Conservation (phyloP, 35 echinoderm and acorn worm genomes). For the Heliocidaris tuberculata region DNA sequence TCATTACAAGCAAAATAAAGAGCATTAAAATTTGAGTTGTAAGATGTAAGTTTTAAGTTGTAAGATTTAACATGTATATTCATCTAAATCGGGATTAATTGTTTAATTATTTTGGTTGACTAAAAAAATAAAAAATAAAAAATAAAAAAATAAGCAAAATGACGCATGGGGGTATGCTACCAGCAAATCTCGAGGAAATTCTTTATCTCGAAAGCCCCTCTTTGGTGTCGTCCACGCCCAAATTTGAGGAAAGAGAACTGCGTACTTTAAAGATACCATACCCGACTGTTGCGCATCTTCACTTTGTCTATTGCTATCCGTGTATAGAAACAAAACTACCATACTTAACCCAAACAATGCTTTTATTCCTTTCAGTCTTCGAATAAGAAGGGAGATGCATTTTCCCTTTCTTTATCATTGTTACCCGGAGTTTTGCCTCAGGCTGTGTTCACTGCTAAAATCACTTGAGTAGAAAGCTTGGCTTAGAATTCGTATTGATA, state of each 20-base stretch:
- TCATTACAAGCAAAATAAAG: too few species aligned
- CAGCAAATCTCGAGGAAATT: neutral
- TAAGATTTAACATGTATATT: neutral
- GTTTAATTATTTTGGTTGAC: neutral
- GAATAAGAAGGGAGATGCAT: neutral
- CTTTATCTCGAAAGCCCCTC: neutral
- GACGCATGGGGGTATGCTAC: neutral
- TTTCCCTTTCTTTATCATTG: neutral
- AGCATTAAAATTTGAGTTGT: too few species aligned
- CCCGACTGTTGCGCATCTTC: neutral
- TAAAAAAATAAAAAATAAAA: too few species aligned
- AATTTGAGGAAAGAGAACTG: neutral
- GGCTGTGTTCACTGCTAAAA: conserved; percentile 8
- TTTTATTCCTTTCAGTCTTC: neutral
- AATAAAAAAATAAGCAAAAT: neutral
- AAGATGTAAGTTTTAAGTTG: too few species aligned
- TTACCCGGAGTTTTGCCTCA: neutral
- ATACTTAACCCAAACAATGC: conserved; percentile 11
- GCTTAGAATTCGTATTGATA: neutral
- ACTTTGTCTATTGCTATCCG: neutral
- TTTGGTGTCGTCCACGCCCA: neutral
- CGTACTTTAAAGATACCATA: neutral
- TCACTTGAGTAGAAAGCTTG: neutral
- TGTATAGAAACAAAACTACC: neutral
- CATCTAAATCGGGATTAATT: neutral